Conservation (phyloP, 2,113 vertebrate species). For the Procavia capensis region DNA sequence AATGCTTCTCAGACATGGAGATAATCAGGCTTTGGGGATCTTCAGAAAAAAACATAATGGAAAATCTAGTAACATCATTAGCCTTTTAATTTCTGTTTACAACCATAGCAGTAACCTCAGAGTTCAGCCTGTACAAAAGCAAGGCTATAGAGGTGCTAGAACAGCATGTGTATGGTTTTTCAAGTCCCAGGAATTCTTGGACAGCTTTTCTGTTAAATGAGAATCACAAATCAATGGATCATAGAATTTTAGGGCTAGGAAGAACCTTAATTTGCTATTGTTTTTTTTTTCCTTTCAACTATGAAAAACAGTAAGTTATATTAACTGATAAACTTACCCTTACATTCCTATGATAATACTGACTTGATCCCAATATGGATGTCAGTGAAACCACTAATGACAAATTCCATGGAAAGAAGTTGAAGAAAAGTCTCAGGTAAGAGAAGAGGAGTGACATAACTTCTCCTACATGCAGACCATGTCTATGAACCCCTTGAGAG, state of each 20-base stretch:
- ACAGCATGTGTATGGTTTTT: not conserved
- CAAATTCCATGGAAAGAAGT: not conserved
- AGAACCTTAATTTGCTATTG: not conserved
- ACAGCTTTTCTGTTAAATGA: not conserved
- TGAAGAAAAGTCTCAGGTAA: not conserved
- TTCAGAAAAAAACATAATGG: slow-evolving; percentile 7
- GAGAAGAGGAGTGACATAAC: not conserved
- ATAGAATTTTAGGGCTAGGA: not conserved
- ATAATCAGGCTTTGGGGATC: slow-evolving; percentile 36
- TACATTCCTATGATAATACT: not conserved
- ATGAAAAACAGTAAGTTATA: slow-evolving; percentile 14
- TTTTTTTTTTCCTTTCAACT: slow-evolving; percentile 44
- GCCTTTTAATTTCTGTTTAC: slow-evolving; percentile 44
- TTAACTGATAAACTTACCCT: slow-evolving; percentile 17
- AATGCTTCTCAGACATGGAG: slow-evolving; percentile 35
- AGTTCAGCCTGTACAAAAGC: not conserved
- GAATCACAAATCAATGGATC: not conserved
- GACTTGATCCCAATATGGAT: not conserved
- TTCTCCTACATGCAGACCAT: not conserved
- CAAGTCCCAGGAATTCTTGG: not conserved
- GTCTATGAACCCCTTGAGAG: not conserved
- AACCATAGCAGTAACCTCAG: not conserved
- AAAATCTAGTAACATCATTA: slow-evolving; percentile 22
- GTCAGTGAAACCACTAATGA: not conserved
- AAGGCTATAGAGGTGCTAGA: not conserved